Base-by-base conservation (phyloP, 2,113 vertebrate species). In the Toxostoma redivivum region DNA sequence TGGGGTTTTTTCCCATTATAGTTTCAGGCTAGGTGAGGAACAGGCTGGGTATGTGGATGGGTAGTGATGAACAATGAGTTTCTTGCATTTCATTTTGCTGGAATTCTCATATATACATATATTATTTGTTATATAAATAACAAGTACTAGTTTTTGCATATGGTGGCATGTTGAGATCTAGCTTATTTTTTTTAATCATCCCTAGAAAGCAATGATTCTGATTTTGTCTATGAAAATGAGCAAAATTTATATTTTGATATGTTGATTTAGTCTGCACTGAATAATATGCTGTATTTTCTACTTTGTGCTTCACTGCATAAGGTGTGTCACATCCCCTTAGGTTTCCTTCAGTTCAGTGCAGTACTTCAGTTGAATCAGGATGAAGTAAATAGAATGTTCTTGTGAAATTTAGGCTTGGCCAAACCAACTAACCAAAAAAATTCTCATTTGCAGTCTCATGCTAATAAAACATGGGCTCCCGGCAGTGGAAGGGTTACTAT, bases 401-500 rank as follows among this genome's bases (percentile, higher is more conserved):
- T 40, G 21, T 81, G 53, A 80, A 62, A 58, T 72, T 73, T 73
- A 65, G 77, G 15, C 17, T 50, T 40, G 47, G 24, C 48, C 6
- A 33, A 85, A 60, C 21, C 44, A 91, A 51, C 27, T 50, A 61
- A 87, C 30, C 22, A 80, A 56, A 24, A 24, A 76, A 62, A 37
- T 42, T 91, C 20, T 89, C 25, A 48, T 74, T 91, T 69, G 73
- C 45, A 89, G 23, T 57, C 35, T 92, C 24, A 9, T 31, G 42
- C 30, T n/a, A 85, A 40, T 69, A 45, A 76, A 76, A 69, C 56
- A 21, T 45, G 90, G 33, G 14, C 64, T 95, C 4, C 56, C 88
- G 71, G 79, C 65, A 81, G 21, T 57, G 58, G 62, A 94, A 93
- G 57, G 40, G 88, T 97, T 95, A 95, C 84, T 81, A 7, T 53